Evolutionary conservation across 2,888 invertebrate species (phyloP), one percentile per base, ranked within the genome.

Genomic region (Dicycla oo): DNA sequence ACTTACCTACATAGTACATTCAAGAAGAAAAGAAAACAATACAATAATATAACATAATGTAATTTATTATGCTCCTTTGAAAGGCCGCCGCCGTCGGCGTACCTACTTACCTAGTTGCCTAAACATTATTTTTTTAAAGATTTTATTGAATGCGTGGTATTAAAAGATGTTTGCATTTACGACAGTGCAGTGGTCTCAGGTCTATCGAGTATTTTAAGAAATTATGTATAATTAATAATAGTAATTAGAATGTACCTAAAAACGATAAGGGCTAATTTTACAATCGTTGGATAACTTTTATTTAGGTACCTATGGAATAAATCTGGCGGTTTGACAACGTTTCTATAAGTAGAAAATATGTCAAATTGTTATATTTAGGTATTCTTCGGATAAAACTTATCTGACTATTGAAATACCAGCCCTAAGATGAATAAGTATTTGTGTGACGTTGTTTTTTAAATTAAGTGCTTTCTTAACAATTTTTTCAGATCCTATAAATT

Each of bases 31-130:
- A 73, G 53, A 75, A 67, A 75, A 67, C 58, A 73, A 51, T 40
- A 23, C 57, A 49, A 43, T 23, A 58, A 7, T 67, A 67, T 67
- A 66, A 30, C 57, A n/a, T n/a, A n/a, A n/a, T n/a, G n/a, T n/a
- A n/a, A n/a, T n/a, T n/a, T 51, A 30, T 10, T 38, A 40, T 47
- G n/a, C 6, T 53, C 13, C 75, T 74, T 58, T 73, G 51, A 66
- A 74, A 30, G 4, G 23, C 69, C 43, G 43, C 74, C 58, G 74
- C 66, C 74, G 73, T n/a, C 73, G 73, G 57, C 38, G 15, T 40
- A 20, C 13, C 4, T 34, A 30, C 2, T n/a, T n/a, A n/a, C n/a
- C n/a, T 30, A 30, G 13, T 57, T 34, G 20, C 7, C 3, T 4
- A 11, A 43, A 34, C 7, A 23, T 23, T 15, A 3, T 69, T 45